phyloP scores from a whole-genome alignment of 2,888 invertebrate species.

The Mantis religiosa region DNA sequence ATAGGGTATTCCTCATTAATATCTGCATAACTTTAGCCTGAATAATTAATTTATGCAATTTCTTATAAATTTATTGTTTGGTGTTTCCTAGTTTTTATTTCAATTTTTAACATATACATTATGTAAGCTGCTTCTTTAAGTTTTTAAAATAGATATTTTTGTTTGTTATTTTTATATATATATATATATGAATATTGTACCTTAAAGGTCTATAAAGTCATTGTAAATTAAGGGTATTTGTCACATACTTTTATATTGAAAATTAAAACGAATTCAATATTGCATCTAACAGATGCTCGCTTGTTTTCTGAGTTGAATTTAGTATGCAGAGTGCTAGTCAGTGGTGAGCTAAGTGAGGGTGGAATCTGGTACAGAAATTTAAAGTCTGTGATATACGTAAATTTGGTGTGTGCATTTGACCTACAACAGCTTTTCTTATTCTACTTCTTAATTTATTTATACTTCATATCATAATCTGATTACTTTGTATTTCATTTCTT shows the following conservation, averaged over 20 bases:
- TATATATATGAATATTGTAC: background rate
- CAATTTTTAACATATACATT: slow-evolving; percentile 26
- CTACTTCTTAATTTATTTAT: background rate
- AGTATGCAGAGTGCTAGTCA: slow-evolving; percentile 24
- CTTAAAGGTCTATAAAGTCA: slow-evolving; percentile 10
- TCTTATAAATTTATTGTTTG: slow-evolving; percentile 15
- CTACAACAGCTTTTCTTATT: background rate
- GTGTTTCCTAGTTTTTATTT: slow-evolving; percentile 6
- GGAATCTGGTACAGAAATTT: slow-evolving; percentile 3
- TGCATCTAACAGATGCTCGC: background rate
- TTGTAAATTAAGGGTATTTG: slow-evolving; percentile 18
- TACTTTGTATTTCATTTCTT: background rate
- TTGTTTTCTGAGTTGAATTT: background rate
- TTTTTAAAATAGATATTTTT: slow-evolving; percentile 27
- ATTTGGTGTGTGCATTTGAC: background rate
- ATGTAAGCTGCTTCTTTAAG: slow-evolving; percentile 22
- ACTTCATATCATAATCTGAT: background rate
- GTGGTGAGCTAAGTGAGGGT: slow-evolving; percentile 5
- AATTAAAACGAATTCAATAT: background rate
- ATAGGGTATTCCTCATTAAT: slow-evolving; percentile 20
- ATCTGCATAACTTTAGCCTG: slow-evolving; percentile 4
- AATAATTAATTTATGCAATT: slow-evolving; percentile 16
- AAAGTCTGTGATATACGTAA: slow-evolving; percentile 28
- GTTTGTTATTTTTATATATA: slow-evolving; percentile 31
- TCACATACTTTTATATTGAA: slow-evolving; percentile 6